A percentile compares a stretch with the other conserved stretches of the same genome.
Conservation (phyloP, 1,140 invertebrate species). For the Saxidomus purpurata region DNA sequence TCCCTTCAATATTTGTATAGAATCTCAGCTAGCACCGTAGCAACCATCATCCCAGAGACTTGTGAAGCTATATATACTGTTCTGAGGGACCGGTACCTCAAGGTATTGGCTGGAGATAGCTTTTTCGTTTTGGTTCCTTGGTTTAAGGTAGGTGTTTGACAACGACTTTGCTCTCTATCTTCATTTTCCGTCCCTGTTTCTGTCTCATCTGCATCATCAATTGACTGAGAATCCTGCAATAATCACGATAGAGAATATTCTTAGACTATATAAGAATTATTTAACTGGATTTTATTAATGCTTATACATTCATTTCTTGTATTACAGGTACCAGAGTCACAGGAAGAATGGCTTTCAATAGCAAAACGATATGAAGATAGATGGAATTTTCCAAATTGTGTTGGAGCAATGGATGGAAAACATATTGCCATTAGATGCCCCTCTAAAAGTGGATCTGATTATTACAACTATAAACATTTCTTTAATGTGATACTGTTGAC, state of each 20-base stretch:
- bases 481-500: constrained; percentile 31
- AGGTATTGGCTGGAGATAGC: neutral
- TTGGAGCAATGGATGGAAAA: constrained; percentile 86
- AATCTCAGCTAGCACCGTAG: neutral
- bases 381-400: constrained; percentile 67
- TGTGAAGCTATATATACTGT: too few species aligned
- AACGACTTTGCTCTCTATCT: neutral
- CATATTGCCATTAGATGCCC: constrained; percentile 84
- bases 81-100: too few species aligned
- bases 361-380: neutral
- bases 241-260: too few species aligned
- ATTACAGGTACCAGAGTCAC: neutral
- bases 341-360: neutral
- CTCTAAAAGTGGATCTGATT: constrained; percentile 79
- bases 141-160: neutral
- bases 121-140: neutral
- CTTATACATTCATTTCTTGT: neutral
- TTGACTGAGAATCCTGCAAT: too few species aligned
- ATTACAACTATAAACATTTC: constrained; percentile 86
- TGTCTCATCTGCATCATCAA: too few species aligned
- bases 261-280: too few species aligned
- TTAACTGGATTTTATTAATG: neutral
- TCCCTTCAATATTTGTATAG: neutral
- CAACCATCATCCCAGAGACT: too few species aligned
- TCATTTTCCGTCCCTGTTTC: neutral